Conservation (phyloP, 2,797 vertebrate species). For the Sebastes taczanowskii region DNA sequence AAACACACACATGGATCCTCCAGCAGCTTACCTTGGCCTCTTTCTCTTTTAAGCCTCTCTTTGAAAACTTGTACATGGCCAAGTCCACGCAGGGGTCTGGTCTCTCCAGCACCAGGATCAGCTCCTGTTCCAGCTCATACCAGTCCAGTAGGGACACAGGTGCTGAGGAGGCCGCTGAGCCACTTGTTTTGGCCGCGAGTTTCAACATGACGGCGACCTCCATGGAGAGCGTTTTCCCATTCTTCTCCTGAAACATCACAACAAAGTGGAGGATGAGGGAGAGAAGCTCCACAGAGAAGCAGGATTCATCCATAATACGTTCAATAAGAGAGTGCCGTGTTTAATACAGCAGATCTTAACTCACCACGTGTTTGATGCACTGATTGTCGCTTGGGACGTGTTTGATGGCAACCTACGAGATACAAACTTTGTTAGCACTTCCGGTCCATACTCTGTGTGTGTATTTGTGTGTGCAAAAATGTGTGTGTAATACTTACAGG, state of each 20-base stretch:
- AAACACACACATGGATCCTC: no score
- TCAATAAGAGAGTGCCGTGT: neutral
- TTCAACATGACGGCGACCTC: neutral
- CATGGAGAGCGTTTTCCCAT: neutral
- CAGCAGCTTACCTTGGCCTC: neutral
- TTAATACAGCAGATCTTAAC: neutral
- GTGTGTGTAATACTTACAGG: conserved; percentile 2
- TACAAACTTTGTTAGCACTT: neutral
- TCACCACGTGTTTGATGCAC: neutral
- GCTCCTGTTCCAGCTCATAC: neutral
- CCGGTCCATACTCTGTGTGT: neutral
- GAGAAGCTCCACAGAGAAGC: neutral
- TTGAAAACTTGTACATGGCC: accelerated
- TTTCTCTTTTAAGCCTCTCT: neutral
- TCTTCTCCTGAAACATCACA: neutral
- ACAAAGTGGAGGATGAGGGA: neutral
- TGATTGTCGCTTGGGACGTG: neutral
- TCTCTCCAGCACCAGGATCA: conserved; percentile 30
- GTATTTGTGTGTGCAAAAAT: neutral
- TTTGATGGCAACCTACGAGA: conserved; percentile 26
- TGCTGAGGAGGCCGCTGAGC: neutral
- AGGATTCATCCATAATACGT: neutral
- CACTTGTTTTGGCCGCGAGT: accelerated
- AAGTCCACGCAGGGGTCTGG: conserved; percentile 15
- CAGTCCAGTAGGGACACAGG: conserved; percentile 4